Evolutionary conservation across 2,797 vertebrate species (phyloP).

Genomic region (Syndactyla subalaris): DNA sequence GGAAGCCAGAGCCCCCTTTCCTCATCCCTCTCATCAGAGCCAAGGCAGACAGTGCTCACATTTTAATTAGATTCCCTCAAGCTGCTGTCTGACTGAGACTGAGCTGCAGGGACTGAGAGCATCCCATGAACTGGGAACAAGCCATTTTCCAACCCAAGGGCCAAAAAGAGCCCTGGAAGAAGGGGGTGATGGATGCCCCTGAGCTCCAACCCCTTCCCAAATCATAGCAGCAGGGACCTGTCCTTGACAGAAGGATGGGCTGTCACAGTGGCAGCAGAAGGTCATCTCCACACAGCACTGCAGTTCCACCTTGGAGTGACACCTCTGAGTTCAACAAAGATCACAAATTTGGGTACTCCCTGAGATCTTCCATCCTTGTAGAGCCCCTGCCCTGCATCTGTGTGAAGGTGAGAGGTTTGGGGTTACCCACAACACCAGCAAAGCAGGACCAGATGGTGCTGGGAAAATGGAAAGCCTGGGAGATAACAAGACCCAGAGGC

Average conservation of each 20-base stretch:
- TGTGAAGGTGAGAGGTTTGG: not conserved
- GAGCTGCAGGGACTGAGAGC: not conserved
- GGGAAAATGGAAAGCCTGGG: not conserved
- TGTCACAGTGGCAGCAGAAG: not conserved
- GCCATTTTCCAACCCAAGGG: not conserved
- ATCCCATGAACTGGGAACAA: not conserved
- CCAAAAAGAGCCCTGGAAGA: not conserved
- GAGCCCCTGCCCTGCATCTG: not conserved
- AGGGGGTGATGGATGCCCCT: not conserved
- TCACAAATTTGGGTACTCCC: not conserved
- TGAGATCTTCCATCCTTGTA: not conserved
- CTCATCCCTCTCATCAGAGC: not conserved
- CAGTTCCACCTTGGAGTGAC: not conserved
- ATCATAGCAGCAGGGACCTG: accelerated
- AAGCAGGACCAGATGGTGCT: not conserved
- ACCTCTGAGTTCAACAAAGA: not conserved
- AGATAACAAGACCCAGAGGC: not conserved
- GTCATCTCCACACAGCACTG: not conserved
- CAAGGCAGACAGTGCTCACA: accelerated
- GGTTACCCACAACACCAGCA: not conserved
- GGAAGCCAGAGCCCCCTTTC: not conserved
- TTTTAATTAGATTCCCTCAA: not conserved
- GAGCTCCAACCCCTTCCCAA: not conserved
- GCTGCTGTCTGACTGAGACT: not conserved
- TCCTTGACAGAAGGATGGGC: not conserved